A percentile compares a stretch with the other conserved stretches of the same genome.
Evolutionary conservation across 2,797 vertebrate genomes (phyloP).

Genomic region (Tragelaphus eurycerus): DNA sequence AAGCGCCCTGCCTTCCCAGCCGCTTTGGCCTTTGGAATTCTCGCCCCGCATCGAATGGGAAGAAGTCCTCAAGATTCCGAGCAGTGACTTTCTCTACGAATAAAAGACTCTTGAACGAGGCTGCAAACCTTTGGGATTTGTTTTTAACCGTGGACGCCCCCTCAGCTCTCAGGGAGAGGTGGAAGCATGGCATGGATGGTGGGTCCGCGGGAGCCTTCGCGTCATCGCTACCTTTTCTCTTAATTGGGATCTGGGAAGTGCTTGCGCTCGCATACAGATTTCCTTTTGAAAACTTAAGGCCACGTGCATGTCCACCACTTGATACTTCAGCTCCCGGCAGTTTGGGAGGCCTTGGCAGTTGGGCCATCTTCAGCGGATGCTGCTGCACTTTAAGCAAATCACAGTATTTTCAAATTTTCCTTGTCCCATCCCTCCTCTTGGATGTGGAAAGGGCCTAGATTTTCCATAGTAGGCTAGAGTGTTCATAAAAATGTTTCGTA

Average conservation of each 20-base stretch:
- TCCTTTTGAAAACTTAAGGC: not conserved
- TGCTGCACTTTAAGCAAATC: not conserved
- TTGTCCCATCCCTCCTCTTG: not conserved
- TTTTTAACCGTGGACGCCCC: not conserved
- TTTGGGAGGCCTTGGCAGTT: not conserved
- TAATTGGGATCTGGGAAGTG: not conserved
- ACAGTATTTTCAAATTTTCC: not conserved
- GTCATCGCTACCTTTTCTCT: not conserved
- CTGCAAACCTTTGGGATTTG: not conserved
- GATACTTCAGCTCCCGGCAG: not conserved
- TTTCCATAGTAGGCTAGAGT: not conserved
- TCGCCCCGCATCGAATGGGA: not conserved
- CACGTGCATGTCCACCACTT: not conserved
- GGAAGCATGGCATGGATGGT: rapidly evolving
- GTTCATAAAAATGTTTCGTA: not conserved
- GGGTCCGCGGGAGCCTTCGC: rapidly evolving
- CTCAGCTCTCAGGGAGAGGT: not conserved
- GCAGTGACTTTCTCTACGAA: not conserved
- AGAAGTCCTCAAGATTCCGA: not conserved
- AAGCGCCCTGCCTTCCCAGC: not conserved
- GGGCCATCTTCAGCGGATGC: not conserved
- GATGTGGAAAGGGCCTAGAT: not conserved
- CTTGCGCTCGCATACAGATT: not conserved
- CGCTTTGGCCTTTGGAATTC: not conserved
- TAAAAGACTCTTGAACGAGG: not conserved